Conservation (phyloP, 2,888 invertebrate genomes). For the Incurvaria masculella region DNA sequence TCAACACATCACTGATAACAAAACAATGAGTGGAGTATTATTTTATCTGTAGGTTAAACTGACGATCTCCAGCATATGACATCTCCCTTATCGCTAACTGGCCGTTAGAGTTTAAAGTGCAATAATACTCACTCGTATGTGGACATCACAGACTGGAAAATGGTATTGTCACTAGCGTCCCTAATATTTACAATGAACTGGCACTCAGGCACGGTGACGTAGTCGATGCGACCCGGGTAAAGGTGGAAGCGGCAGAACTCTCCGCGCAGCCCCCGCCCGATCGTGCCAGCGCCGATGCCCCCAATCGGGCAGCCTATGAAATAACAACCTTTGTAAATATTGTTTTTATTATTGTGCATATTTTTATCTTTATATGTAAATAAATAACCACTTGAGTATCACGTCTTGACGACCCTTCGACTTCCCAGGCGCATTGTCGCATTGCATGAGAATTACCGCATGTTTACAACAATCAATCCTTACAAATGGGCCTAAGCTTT, state of each 20-base stretch:
- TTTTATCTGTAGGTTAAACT: too few relatives aligned
- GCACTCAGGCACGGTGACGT: conserved; percentile 77
- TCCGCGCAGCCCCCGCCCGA: conserved; percentile 88
- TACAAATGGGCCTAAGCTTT: too few relatives aligned
- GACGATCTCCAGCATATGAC: conserved; percentile 1
- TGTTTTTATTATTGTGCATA: too few relatives aligned
- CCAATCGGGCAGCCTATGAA: conserved; percentile 60
- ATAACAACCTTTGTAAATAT: background rate
- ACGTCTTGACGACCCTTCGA: too few relatives aligned
- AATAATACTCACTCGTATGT: conserved; percentile 70
- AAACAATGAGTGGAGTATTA: too few relatives aligned
- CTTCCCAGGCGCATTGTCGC: too few relatives aligned
- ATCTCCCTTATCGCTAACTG: conserved; percentile 2
- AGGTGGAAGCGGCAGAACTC: conserved; percentile 92
- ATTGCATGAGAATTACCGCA: too few relatives aligned
- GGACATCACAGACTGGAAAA: conserved; percentile 78
- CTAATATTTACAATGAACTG: conserved; percentile 89
- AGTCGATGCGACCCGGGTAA: conserved; percentile 85
- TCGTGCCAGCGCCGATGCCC: conserved; percentile 61
- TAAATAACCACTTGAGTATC: too few relatives aligned
- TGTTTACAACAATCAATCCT: too few relatives aligned
- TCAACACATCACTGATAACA: too few relatives aligned
- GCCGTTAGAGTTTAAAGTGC: too few relatives aligned
- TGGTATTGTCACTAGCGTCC: conserved; percentile 61
- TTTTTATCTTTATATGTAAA: too few relatives aligned